Base-by-base conservation (phyloP, 1,140 invertebrate species). In the Phenacoccus solenopsis region DNA sequence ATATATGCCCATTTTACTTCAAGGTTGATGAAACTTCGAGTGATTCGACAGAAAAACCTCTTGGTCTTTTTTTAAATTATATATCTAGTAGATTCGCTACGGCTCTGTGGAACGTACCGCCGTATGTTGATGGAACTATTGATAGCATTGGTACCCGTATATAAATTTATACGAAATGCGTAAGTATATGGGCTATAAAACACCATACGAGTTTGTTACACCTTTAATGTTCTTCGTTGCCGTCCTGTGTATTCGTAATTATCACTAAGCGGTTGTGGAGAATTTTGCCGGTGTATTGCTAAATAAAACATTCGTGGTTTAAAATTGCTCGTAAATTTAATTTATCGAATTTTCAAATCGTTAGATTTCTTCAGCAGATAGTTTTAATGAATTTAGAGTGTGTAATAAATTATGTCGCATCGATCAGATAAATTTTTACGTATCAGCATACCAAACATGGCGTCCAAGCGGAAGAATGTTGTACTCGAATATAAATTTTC, bases 251-350 rank as follows among this genome's bases (percentile, higher is more conserved):
- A n/a, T n/a, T n/a, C n/a, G n/a, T n/a, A n/a, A n/a, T n/a, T n/a
- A n/a, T 9, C 16, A 3, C 5, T 49, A 5, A n/a, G 16, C 38
- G 38, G 20, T n/a, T n/a, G n/a, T 9, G 16, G 20, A 49, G 20
- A 49, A 49, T 16, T 9, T 49, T n/a, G 12, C 38, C 20, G 12
- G 30, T 32, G 30, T 32, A 32, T 32, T 32, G 16, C 38, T n/a
- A n/a, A 49, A 49, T 16, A 32, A 32, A 7, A 32, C 13, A 32
- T 32, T 32, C 13, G 13, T 13, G 30, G 13, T 16, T 49, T 3
- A 49, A 49, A 49, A 49, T 49, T 49, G 38, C 38, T 32, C 38
- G 38, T 49, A 49, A 49, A 49, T 49, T 49, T n/a, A 49, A 49
- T 49, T 49, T 49, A 49, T 49, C 38, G 38, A 49, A 49, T 9